Evolutionary conservation across 1,140 invertebrate species (phyloP).

Genomic region (Marisa cornuarietis): DNA sequence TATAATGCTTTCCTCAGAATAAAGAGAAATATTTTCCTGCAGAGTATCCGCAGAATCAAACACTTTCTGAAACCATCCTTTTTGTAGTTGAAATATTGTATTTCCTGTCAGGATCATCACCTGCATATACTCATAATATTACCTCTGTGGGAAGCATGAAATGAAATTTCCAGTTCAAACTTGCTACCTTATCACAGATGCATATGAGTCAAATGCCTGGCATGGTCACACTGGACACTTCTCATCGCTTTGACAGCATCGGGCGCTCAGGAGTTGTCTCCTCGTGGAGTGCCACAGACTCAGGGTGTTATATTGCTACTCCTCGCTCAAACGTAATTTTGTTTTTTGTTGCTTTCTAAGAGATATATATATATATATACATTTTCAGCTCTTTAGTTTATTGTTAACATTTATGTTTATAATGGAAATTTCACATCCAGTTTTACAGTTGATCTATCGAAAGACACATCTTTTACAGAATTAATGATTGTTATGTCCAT

Average conservation of each 20-base stretch:
- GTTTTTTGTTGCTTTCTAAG: neutral
- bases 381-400: neutral
- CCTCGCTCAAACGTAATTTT: conserved; percentile 20
- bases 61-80: too few relatives aligned
- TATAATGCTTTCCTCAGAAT: too few relatives aligned
- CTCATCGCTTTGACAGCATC: conserved; percentile 29
- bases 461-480: too few relatives aligned
- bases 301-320: conserved; percentile 23
- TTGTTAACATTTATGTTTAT: too few relatives aligned
- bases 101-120: too few relatives aligned
- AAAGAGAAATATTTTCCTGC: too few relatives aligned
- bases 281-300: conserved; percentile 18
- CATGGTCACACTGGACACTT: conserved; percentile 25
- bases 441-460: too few relatives aligned
- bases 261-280: conserved; percentile 26
- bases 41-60: too few relatives aligned
- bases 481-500: neutral
- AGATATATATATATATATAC: neutral
- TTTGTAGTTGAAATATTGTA: too few relatives aligned
- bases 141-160: too few relatives aligned
- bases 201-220: conserved; percentile 37
- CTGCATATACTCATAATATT: too few relatives aligned
- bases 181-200: conserved; percentile 21
- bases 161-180: neutral
- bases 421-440: too few relatives aligned